Conservation (phyloP, 2,113 vertebrate species). For the Bostrychus sinensis region DNA sequence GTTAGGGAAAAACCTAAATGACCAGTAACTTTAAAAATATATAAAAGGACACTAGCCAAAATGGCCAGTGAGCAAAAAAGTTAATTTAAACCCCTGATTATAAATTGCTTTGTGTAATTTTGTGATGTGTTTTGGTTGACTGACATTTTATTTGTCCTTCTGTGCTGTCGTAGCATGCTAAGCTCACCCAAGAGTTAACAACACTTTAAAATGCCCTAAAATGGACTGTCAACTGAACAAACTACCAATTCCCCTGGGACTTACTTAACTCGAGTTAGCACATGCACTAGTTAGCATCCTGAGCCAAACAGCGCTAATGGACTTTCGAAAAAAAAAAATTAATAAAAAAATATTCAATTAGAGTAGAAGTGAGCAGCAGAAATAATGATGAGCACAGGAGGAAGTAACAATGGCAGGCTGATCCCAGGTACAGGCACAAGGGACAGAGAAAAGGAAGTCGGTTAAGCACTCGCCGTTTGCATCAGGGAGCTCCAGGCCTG, state of each 20-base stretch:
- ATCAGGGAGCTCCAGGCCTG: conserved; percentile 58
- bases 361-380: conserved; percentile 2
- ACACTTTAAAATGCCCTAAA: conserved; percentile 15
- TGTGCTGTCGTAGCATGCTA: background rate
- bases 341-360: conserved; percentile 22
- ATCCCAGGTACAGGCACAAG: conserved; percentile 37
- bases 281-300: conserved; percentile 9
- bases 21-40: too few relatives aligned
- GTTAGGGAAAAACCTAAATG: too few relatives aligned
- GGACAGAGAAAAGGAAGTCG: conserved; percentile 25
- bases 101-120: too few relatives aligned
- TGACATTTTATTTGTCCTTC: background rate
- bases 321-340: conserved; percentile 12
- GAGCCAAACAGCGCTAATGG: conserved; percentile 20
- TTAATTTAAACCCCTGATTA: too few relatives aligned
- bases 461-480: conserved; percentile 38
- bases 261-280: background rate
- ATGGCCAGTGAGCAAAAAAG: too few relatives aligned
- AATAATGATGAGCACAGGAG: background rate
- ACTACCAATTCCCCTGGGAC: conserved; percentile 1
- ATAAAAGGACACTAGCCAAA: too few relatives aligned
- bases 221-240: conserved; percentile 25
- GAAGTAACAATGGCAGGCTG: conserved; percentile 38
- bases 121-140: background rate
- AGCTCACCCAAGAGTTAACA: conserved; percentile 16